Conservation (phyloP, 1,140 invertebrate species). For the Zaprionus camerounensis region DNA sequence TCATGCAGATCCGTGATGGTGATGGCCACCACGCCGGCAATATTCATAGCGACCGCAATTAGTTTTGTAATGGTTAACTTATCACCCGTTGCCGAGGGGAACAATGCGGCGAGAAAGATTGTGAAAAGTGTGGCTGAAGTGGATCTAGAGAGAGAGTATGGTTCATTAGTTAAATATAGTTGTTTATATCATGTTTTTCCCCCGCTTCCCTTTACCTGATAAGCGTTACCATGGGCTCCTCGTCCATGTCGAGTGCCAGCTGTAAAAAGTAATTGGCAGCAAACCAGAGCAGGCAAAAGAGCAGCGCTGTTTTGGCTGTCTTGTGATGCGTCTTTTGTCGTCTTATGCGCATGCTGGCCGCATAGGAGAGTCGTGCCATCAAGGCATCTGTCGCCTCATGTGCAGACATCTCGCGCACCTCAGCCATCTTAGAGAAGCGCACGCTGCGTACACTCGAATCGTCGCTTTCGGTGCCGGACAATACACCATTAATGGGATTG, state of each 20-base stretch:
- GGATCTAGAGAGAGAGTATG: conserved; percentile 3
- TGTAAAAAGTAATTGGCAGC: conserved; percentile 86
- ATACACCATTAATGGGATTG: conserved; percentile 60
- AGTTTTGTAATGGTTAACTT: conserved; percentile 93
- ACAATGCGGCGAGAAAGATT: conserved; percentile 91
- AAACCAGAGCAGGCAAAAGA: conserved; percentile 92
- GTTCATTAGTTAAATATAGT: not conserved
- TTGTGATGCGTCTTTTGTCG: conserved; percentile 85
- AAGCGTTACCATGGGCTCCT: conserved; percentile 91
- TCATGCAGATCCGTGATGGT: conserved; percentile 89
- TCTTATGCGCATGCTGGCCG: conserved; percentile 89
- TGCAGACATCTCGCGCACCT: conserved; percentile 92
- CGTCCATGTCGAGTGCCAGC: conserved; percentile 90
- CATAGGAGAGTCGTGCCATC: conserved; percentile 93
- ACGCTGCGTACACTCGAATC: conserved; percentile 91
- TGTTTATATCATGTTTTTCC: not conserved
- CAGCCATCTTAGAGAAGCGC: conserved; percentile 93
- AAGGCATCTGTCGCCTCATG: conserved; percentile 93
- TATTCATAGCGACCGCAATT: conserved; percentile 90
- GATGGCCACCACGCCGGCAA: conserved; percentile 91
- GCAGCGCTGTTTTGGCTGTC: conserved; percentile 89
- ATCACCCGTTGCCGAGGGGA: conserved; percentile 91
- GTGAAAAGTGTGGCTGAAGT: conserved; percentile 94
- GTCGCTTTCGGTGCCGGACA: conserved; percentile 93
- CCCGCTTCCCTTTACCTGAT: conserved; percentile 85